Evolutionary conservation across 1,140 invertebrate species (phyloP).

Genomic region (Drosophila kanapiae): DNA sequence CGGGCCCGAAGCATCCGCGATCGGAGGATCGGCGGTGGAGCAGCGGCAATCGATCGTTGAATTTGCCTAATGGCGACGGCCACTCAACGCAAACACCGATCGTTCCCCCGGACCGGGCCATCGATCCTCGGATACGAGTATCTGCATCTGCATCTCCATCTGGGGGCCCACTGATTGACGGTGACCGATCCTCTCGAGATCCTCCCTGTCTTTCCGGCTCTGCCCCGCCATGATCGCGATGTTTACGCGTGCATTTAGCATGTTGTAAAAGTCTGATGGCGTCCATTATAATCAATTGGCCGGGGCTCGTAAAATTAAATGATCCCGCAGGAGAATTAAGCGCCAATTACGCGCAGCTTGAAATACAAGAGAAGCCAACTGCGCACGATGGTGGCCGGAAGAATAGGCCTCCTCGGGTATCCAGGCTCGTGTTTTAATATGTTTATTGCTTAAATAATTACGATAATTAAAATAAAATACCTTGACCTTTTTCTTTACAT

Average conservation of each 20-base stretch:
- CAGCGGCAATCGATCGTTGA: conserved; percentile 76
- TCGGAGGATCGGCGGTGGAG: conserved; percentile 11
- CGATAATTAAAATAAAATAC: no score
- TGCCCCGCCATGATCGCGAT: conserved; percentile 50
- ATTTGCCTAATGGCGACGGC: conserved; percentile 82
- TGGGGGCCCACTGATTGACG: conserved; percentile 63
- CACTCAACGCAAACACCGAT: conserved; percentile 80
- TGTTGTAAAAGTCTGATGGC: conserved; percentile 85
- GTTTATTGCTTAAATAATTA: no score
- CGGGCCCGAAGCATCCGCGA: conserved; percentile 55
- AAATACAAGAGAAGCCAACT: conserved; percentile 41
- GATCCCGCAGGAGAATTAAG: conserved; percentile 85
- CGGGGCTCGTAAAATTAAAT: conserved; percentile 85
- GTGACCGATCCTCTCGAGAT: conserved; percentile 40
- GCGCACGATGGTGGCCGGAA: conserved; percentile 5
- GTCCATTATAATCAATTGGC: conserved; percentile 85
- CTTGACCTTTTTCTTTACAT: no score
- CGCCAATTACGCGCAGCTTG: conserved; percentile 78
- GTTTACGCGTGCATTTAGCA: conserved; percentile 85
- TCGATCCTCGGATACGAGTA: conserved; percentile 45
- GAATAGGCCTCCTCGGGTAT: background rate
- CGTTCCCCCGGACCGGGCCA: conserved; percentile 24
- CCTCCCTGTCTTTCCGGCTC: conserved; percentile 7
- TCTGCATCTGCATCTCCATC: conserved; percentile 39
- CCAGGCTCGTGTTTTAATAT: background rate